Percentiles rank a stretch among this genome's conserved stretches.
Conservation (phyloP, 2,113 vertebrate genomes). For the Indicator maculatus region DNA sequence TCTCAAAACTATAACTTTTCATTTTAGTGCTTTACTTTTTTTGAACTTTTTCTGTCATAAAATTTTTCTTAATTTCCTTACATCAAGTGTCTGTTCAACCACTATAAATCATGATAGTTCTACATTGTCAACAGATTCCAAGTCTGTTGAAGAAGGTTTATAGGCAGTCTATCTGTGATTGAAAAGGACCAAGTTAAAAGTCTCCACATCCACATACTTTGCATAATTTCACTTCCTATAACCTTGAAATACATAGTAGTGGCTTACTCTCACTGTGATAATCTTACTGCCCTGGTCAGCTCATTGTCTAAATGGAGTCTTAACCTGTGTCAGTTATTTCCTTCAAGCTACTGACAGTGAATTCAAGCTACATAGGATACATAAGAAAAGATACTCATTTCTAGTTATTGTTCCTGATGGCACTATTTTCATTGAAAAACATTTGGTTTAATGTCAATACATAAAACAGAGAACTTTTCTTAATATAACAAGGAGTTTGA, state of each 20-base stretch:
- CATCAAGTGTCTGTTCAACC: neutral
- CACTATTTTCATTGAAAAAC: slow-evolving; percentile 11
- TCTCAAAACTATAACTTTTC: neutral
- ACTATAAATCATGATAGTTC: neutral
- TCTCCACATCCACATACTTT: neutral
- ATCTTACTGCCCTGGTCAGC: neutral
- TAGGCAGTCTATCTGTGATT: neutral
- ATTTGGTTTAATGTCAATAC: neutral
- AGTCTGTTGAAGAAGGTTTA: neutral
- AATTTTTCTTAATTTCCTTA: neutral
- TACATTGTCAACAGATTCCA: neutral
- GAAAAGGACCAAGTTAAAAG: neutral
- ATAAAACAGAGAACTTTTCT: neutral
- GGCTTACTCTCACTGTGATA: neutral
- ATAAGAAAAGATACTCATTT: neutral
- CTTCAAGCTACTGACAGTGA: neutral
- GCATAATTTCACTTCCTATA: neutral
- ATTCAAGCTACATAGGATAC: neutral
- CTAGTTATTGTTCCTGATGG: neutral
- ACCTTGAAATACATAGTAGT: neutral
- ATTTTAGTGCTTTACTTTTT: neutral
- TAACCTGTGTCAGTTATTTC: neutral
- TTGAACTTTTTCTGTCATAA: neutral
- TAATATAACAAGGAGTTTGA: neutral
- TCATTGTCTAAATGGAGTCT: neutral